Evolutionary conservation across 2,797 vertebrate genomes (phyloP), one percentile per base, ranked within the genome.

Genomic region (Heliangelus exortis): DNA sequence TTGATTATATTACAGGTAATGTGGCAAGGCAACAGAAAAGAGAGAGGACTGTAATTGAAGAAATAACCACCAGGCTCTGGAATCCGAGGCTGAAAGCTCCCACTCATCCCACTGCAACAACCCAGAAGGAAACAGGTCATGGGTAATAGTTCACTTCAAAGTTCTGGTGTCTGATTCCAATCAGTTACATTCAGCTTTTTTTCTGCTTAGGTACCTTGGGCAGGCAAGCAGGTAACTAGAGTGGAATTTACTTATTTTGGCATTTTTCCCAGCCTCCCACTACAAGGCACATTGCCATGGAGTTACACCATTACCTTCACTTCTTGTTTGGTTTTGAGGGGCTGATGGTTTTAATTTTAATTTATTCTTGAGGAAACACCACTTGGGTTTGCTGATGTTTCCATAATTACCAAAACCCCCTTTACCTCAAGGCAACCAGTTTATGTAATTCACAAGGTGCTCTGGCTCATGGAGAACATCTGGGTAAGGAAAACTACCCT

Each of bases 211-310:
- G n/a, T 72, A 87, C 72, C 76, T 73, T 25, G 4, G 43, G 48
- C 45, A 87, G 59, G 25, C 34, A 62, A 68, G 31, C 78, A 94
- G 89, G 69, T 93, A 82, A 80, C 31, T 41, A 3, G n/a, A 41
- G 39, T 31, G 54, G 69, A 95, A 94, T 89, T 94, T 75, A 81
- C 34, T 94, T 78, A 33, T 55, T 76, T 86, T 95, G 96, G 82
- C 87, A 34, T 61, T 78, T 81, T 85, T 83, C 90, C 89, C 78
- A 85, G 23, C 34, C 57, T 88, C 57, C 36, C 15, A 74, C 33
- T 62, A 58, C 1, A 7, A 68, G 86, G 29, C 25, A 6, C n/a
- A 31, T 75, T 87, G 53, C 54, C 43, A 20, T 36, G 34, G 50
- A 74, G 61, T 17, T 59, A 6, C 22, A 50, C 66, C 85, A 72